These are phyloP conservation scores for Momotus momota DNA, from an alignment of 2,797 vertebrate species.

Conservation along the genomic window DNA sequence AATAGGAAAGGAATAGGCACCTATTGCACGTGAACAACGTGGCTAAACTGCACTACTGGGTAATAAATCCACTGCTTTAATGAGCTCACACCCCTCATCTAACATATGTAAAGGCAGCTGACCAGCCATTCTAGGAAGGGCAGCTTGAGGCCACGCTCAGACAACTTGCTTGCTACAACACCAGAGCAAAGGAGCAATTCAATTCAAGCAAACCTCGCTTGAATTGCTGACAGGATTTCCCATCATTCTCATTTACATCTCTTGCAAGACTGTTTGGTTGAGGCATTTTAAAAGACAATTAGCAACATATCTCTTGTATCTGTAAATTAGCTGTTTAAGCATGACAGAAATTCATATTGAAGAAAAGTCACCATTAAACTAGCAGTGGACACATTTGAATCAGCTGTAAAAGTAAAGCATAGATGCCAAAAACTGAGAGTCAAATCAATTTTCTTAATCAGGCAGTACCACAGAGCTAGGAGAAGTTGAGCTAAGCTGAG, in stretches of 20 bases:
- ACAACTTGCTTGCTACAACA: neutral
- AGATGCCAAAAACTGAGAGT: neutral
- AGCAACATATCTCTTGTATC: neutral
- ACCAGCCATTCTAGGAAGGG: neutral
- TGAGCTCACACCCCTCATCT: neutral
- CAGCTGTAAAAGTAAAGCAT: neutral
- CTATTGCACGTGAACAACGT: fast-evolving
- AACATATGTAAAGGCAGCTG: neutral
- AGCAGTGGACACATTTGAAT: neutral
- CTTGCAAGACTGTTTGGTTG: neutral
- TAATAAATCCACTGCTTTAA: neutral
- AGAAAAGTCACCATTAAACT: neutral
- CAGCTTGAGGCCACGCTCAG: neutral
- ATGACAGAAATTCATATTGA: neutral
- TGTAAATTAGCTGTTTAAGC: neutral
- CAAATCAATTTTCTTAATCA: neutral
- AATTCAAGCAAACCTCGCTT: neutral
- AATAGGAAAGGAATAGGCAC: neutral
- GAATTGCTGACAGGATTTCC: neutral
- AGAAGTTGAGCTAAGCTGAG: neutral
- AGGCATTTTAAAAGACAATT: neutral
- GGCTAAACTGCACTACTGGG: neutral
- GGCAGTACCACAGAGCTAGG: neutral
- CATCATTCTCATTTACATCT: neutral
- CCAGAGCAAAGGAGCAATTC: neutral